phyloP scores from a whole-genome alignment of 2,113 vertebrate species.

The Tachycineta bicolor region DNA sequence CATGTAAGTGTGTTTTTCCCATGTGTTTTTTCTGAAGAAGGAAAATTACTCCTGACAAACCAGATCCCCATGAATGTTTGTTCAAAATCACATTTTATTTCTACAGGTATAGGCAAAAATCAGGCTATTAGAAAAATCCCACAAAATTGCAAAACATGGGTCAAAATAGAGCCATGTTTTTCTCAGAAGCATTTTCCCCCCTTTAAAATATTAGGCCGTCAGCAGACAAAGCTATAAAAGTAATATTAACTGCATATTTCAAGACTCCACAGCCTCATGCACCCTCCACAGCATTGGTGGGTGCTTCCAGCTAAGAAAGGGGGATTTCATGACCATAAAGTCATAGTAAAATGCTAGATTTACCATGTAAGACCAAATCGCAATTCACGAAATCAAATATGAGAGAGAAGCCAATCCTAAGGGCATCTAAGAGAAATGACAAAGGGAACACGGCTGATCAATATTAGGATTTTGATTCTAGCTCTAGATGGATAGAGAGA shows the following conservation, averaged over 20 bases:
- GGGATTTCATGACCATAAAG: not conserved
- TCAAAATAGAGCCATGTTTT: not conserved
- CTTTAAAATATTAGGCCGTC: not conserved
- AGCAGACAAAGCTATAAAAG: not conserved
- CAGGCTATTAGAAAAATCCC: not conserved
- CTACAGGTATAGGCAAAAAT: not conserved
- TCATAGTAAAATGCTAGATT: not conserved
- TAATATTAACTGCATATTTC: not conserved
- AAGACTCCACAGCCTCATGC: not conserved
- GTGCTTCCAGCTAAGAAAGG: not conserved
- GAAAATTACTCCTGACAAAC: not conserved
- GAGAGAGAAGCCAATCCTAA: not conserved
- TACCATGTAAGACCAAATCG: not conserved
- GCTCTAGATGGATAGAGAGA: constrained; percentile 20
- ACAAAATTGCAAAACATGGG: not conserved
- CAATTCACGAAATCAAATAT: not conserved
- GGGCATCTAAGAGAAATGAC: not conserved
- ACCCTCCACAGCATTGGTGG: too few relatives aligned
- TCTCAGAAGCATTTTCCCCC: not conserved
- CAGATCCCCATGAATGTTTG: not conserved
- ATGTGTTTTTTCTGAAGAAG: not conserved
- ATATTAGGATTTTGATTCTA: constrained; percentile 37
- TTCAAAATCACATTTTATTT: not conserved
- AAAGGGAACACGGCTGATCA: not conserved
- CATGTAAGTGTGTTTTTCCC: not conserved